A percentile compares a stretch with the other conserved stretches of the same genome.
These are phyloP conservation scores for Mesocricetus auratus DNA, from an alignment of 2,113 vertebrate species.

Conservation along the genomic window DNA sequence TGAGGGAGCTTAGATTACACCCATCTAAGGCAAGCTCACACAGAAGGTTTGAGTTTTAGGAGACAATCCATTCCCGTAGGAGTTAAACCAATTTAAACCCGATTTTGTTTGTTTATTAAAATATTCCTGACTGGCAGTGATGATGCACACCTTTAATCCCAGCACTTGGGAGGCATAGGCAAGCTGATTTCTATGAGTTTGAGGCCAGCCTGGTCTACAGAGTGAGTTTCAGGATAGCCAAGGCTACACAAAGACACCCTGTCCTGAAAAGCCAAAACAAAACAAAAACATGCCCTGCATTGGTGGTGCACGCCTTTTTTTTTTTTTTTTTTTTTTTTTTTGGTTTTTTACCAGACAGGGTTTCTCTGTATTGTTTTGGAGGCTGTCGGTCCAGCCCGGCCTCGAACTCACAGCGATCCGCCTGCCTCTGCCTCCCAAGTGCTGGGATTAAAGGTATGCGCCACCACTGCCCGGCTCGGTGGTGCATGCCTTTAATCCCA, in stretches of 20 bases:
- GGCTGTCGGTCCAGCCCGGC: too few species aligned
- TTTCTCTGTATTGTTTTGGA: too few species aligned
- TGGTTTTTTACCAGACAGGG: too few species aligned
- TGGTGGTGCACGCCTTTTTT: too few species aligned
- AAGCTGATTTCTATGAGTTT: neutral
- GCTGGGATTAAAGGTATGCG: too few species aligned
- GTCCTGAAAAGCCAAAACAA: neutral
- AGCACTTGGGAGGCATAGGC: neutral
- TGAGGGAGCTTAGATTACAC: neutral
- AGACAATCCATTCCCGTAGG: neutral
- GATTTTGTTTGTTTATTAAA: constrained; percentile 26
- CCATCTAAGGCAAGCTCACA: neutral
- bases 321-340: too few species aligned
- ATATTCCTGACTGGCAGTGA: neutral
- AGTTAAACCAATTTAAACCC: neutral
- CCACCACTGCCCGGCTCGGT: too few species aligned
- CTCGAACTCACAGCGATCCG: too few species aligned
- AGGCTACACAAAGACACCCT: neutral
- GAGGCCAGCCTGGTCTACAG: neutral
- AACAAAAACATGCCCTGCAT: too few species aligned
- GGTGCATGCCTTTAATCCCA: neutral
- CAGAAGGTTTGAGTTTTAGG: neutral
- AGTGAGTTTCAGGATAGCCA: neutral
- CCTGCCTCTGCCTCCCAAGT: too few species aligned
- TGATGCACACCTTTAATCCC: neutral